Conservation (phyloP, 2,888 invertebrate species). For the Andricus curvator region DNA sequence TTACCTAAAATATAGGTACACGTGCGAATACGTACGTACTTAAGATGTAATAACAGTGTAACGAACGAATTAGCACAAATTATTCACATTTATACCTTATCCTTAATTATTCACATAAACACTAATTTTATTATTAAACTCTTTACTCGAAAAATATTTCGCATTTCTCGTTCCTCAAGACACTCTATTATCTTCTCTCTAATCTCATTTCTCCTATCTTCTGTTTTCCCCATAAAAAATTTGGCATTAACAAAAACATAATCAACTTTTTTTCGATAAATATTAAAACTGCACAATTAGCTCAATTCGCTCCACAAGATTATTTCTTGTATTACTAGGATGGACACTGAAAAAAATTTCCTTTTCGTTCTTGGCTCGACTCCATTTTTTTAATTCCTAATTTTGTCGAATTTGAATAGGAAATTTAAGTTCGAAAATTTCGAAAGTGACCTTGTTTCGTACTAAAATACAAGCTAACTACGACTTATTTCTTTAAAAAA, state of each 20-base stretch:
- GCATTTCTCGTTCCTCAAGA: not conserved
- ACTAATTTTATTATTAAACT: not conserved
- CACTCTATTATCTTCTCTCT: not conserved
- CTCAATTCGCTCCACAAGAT: not conserved
- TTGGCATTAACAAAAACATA: not conserved
- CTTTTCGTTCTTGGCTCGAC: not conserved
- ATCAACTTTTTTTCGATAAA: not conserved
- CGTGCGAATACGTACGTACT: conserved; percentile 33
- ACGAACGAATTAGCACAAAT: conserved; percentile 52
- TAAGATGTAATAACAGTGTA: conserved; percentile 19
- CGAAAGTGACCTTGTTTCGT: not conserved
- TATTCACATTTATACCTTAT: conserved; percentile 38
- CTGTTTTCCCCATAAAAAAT: not conserved
- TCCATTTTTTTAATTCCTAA: not conserved
- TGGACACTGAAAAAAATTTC: not conserved
- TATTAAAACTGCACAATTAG: not conserved
- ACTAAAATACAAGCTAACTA: not conserved
- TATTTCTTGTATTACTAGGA: not conserved
- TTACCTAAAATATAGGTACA: conserved; percentile 21
- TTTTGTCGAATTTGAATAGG: too few relatives aligned
- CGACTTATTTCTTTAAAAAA: not conserved
- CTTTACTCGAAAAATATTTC: not conserved
- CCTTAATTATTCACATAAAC: not conserved
- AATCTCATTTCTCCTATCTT: not conserved
- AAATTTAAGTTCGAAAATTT: too few relatives aligned